These are phyloP conservation scores for Poliocrania exsul DNA, from an alignment of 2,797 vertebrate genomes.

Conservation along the genomic window DNA sequence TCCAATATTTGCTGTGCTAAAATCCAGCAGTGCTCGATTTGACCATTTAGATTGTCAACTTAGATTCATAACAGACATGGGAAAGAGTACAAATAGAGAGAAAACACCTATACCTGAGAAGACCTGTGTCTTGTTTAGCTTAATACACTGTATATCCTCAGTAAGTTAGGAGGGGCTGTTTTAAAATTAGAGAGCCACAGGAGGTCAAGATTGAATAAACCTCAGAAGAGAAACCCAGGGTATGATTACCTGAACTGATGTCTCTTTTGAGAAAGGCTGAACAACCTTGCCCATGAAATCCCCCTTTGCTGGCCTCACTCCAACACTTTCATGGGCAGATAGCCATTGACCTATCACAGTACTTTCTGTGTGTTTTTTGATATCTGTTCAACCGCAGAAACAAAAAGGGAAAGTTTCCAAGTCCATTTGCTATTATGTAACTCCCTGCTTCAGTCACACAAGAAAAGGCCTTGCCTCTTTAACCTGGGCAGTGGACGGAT, in stretches of 20 bases:
- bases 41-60: neutral
- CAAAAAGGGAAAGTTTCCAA: constrained; percentile 18
- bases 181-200: neutral
- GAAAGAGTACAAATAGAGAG: neutral
- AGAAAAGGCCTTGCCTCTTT: neutral
- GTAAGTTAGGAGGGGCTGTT: neutral
- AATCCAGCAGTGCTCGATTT: neutral
- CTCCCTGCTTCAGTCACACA: neutral
- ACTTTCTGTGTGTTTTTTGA: neutral
- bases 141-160: neutral
- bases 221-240: neutral
- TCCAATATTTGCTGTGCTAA: neutral
- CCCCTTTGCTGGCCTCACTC: neutral
- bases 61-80: neutral
- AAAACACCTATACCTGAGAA: neutral
- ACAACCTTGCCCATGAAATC: neutral
- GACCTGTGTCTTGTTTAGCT: neutral
- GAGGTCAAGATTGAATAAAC: neutral
- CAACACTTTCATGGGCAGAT: neutral
- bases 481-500: neutral
- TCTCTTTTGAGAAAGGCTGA: neutral
- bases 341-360: neutral
- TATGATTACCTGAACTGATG: neutral
- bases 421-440: neutral
- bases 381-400: neutral